A percentile compares a stretch with the other conserved stretches of the same genome.
Evolutionary conservation across 2,113 vertebrate genomes (phyloP).

Genomic region (Hydrolagus affinis): DNA sequence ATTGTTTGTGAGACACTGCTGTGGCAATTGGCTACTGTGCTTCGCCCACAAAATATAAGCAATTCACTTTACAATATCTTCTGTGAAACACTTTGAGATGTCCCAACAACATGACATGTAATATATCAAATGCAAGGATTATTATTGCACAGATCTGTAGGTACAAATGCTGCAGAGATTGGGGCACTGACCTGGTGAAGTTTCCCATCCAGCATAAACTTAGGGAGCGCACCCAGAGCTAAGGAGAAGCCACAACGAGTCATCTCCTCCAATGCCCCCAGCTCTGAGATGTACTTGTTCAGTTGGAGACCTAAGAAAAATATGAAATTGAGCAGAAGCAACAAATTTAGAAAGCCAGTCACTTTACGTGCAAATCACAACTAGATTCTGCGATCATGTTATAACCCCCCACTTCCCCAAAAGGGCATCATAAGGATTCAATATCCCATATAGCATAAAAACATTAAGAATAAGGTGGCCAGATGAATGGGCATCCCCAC

Average conservation of each 20-base stretch:
- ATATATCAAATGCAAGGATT: too few species aligned
- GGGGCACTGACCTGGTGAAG: slow-evolving; percentile 67
- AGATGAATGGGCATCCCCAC: not conserved
- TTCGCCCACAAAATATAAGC: too few species aligned
- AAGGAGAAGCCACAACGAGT: slow-evolving; percentile 76
- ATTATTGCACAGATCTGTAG: too few species aligned
- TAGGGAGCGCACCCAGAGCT: slow-evolving; percentile 77
- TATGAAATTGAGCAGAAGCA: not conserved
- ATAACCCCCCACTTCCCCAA: too few species aligned
- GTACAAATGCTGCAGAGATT: not conserved
- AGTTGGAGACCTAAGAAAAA: slow-evolving; percentile 62
- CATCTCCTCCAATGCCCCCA: slow-evolving; percentile 68
- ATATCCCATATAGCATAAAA: too few species aligned
- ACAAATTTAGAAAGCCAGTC: not conserved
- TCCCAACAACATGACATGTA: too few species aligned
- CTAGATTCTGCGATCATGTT: not conserved
- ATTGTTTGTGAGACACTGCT: too few species aligned
- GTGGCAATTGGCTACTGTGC: too few species aligned
- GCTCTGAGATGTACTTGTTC: slow-evolving; percentile 60
- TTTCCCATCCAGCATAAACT: slow-evolving; percentile 65
- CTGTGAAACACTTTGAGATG: too few species aligned
- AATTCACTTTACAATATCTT: too few species aligned
- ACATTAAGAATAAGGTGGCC: not conserved
- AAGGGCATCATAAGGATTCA: not conserved
- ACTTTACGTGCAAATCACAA: not conserved